Conservation (phyloP, 2,888 invertebrate genomes). For the Prionchulus punctatus region DNA sequence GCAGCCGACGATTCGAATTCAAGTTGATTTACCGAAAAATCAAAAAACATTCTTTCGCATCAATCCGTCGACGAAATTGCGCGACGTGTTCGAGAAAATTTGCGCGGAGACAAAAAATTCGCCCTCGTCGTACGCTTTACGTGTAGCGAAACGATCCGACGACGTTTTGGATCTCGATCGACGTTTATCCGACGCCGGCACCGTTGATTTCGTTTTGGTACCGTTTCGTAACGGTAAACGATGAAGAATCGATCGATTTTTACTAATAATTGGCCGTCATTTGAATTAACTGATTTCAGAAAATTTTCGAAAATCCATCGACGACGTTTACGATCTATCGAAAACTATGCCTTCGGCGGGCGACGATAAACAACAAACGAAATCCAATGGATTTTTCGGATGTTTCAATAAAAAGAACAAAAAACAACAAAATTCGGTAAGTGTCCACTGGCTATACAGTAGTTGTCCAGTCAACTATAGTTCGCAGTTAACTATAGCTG, state of each 20-base stretch:
- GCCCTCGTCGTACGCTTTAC: background rate
- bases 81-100: background rate
- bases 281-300: too few species aligned
- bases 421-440: too few species aligned
- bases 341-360: background rate
- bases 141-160: background rate
- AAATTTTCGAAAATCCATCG: background rate
- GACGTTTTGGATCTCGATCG: background rate
- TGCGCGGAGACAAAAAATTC: background rate
- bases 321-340: background rate
- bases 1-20: background rate
- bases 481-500: too few species aligned
- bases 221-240: background rate
- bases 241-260: background rate
- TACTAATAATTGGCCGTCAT: too few species aligned
- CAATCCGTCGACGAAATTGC: background rate
- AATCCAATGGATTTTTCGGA: conserved; percentile 3
- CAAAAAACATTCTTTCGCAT: background rate
- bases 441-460: too few species aligned
- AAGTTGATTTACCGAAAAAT: background rate
- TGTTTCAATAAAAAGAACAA: background rate
- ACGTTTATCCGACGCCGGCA: background rate
- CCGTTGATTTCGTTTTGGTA: background rate
- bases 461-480: too few species aligned
- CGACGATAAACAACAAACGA: background rate